phyloP scores from a whole-genome alignment of 1,140 invertebrate genomes.

The Caenorhabditis brenneri region DNA sequence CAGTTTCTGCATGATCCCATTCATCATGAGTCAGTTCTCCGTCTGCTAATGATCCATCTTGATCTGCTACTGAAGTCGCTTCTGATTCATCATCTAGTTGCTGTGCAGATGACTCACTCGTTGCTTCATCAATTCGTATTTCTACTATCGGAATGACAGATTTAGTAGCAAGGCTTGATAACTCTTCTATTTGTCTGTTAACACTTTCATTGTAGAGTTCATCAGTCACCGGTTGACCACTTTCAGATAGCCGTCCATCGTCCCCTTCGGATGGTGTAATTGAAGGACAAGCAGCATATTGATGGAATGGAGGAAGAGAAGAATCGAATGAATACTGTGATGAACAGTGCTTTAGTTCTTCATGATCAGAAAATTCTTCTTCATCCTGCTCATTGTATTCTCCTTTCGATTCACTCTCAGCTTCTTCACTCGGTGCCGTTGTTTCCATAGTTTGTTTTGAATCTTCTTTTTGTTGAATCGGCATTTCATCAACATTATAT shows the following conservation, averaged over 20 bases:
- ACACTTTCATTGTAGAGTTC: neutral
- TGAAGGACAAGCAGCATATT: neutral
- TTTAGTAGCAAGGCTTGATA: neutral
- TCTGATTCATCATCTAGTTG: neutral
- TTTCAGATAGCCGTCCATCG: neutral
- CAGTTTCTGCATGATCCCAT: neutral
- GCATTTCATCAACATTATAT: neutral
- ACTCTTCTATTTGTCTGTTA: neutral
- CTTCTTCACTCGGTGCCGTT: neutral
- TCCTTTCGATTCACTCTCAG: neutral
- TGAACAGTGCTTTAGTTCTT: neutral
- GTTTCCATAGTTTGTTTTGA: neutral
- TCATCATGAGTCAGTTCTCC: neutral
- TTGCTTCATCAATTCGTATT: neutral
- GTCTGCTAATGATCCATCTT: neutral
- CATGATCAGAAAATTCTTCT: neutral
- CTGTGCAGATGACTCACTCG: neutral
- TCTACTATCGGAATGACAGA: neutral
- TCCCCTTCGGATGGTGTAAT: neutral
- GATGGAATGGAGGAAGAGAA: neutral
- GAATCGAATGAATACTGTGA: constrained; percentile 4
- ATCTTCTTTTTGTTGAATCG: neutral
- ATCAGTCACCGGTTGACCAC: neutral
- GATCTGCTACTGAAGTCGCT: neutral
- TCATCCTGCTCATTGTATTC: neutral